These are phyloP conservation scores for Lycodopsis pacificus DNA, from an alignment of 2,797 vertebrate species.

Conservation along the genomic window DNA sequence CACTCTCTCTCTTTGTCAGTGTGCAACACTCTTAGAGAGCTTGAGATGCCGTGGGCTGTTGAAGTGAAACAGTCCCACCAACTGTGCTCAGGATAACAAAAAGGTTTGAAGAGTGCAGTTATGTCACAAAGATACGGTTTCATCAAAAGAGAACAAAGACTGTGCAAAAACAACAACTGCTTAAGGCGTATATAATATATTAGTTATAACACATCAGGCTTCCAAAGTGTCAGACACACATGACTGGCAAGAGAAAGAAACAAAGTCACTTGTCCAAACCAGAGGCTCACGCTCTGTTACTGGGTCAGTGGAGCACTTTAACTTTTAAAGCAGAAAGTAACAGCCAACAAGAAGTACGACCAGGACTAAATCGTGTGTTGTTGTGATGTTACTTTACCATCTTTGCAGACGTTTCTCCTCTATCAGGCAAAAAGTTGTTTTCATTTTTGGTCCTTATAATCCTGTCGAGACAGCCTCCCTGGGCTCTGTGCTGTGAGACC, in stretches of 20 bases:
- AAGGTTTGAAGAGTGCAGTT: conserved; percentile 36
- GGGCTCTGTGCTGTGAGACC: conserved; percentile 48
- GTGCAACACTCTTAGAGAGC: conserved; percentile 41
- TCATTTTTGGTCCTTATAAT: conserved; percentile 72
- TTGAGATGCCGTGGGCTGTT: conserved; percentile 56
- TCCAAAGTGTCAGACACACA: conserved; percentile 35
- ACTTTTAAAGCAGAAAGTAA: conserved; percentile 22
- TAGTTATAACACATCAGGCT: not conserved
- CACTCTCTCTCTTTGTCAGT: conserved; percentile 42
- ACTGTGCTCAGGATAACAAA: conserved; percentile 53
- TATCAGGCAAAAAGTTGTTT: conserved; percentile 54
- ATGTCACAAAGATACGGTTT: conserved; percentile 25
- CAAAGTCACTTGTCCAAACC: conserved; percentile 46
- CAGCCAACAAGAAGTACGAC: conserved; percentile 12
- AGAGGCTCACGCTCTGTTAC: conserved; percentile 42
- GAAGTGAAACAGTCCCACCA: conserved; percentile 62
- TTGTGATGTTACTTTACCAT: conserved; percentile 80
- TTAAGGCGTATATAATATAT: not conserved
- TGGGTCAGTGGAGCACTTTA: conserved; percentile 69
- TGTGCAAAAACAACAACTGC: not conserved
- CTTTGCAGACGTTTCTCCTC: conserved; percentile 68
- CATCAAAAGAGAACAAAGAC: conserved; percentile 14
- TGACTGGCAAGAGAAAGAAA: conserved; percentile 40
- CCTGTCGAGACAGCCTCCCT: conserved; percentile 59
- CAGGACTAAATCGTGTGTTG: conserved; percentile 10